These are phyloP conservation scores for Anser cygnoides DNA, from an alignment of 2,113 vertebrate species.

Conservation along the genomic window DNA sequence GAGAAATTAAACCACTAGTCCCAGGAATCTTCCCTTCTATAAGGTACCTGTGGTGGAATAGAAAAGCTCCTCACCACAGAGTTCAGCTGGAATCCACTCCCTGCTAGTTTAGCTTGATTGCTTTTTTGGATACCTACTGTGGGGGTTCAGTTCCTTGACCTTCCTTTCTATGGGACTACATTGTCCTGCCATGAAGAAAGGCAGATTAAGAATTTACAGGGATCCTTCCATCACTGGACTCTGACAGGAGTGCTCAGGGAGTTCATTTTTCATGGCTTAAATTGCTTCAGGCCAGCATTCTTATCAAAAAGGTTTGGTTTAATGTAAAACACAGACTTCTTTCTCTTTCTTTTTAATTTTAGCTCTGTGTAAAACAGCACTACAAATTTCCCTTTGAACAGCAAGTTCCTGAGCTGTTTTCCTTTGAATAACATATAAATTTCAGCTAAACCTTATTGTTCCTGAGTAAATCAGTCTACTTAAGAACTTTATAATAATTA, in stretches of 20 bases:
- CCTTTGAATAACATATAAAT: slow-evolving; percentile 63
- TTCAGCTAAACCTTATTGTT: slow-evolving; percentile 59
- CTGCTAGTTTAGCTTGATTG: slow-evolving; percentile 92
- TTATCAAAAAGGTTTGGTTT: slow-evolving; percentile 79
- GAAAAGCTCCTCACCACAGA: slow-evolving; percentile 83
- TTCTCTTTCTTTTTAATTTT: slow-evolving; percentile 68
- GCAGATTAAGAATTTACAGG: slow-evolving; percentile 91
- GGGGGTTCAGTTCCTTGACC: slow-evolving; percentile 82
- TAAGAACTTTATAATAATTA: slow-evolving; percentile 76
- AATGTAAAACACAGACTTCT: slow-evolving; percentile 73
- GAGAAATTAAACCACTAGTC: slow-evolving; percentile 90
- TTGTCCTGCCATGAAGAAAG: slow-evolving; percentile 82
- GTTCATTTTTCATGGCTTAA: slow-evolving; percentile 86
- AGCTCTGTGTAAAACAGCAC: slow-evolving; percentile 46
- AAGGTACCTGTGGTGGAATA: slow-evolving; percentile 85
- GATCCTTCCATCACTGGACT: slow-evolving; percentile 86
- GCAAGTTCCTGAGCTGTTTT: slow-evolving; percentile 45
- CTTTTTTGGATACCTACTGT: slow-evolving; percentile 89
- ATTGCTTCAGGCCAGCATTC: slow-evolving; percentile 80
- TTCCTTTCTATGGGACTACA: slow-evolving; percentile 85
- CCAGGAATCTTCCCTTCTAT: slow-evolving; percentile 88
- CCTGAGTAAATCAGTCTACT: slow-evolving; percentile 63
- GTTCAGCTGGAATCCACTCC: slow-evolving; percentile 86
- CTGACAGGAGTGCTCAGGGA: slow-evolving; percentile 81
- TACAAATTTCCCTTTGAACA: slow-evolving; percentile 62